Base-by-base conservation (phyloP, 2,797 vertebrate genomes). In the Capromys pilorides region DNA sequence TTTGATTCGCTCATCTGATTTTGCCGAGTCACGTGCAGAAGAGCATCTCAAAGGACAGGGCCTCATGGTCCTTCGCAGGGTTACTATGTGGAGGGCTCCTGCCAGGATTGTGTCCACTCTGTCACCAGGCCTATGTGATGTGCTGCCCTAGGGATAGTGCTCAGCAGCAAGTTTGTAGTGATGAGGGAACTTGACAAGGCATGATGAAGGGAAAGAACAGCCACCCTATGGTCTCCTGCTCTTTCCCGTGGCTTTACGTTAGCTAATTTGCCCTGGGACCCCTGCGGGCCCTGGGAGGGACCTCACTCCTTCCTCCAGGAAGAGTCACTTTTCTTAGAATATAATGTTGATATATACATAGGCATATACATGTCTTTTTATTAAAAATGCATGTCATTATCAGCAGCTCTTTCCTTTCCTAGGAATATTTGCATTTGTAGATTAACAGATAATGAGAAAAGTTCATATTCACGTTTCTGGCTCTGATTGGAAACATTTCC, bases 381-480 rank as follows among this genome's bases (percentile, higher is more conserved):
- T 62, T 71, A 86, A 88, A 90, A 84, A 90, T 71, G 80, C 1
- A 39, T 31, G 13, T 69, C 79, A 71, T 49, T 75, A 54, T 10
- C 26, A 62, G 6, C 9, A 92, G 24, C 13, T 67, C 39, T 95
- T 75, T 94, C 67, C 79, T 89, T 95, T 84, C 59, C 49, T 33
- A 18, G 67, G 24, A 39, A 80, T 80, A 83, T 75, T 45, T 95
- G 26, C 49, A 82, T 36, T 90, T 73, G 62, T 90, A 95, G 49
- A 93, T 87, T 33, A 31, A 84, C 61, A 57, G 86, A 21, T 77
- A 67, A 67, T 78, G 77, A 91, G 64, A 36, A 62, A 51, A 54
- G 82, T 33, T 75, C 45, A 4, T 26, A 19, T 51, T 86, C 14
- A 1, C 4, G 33, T 16, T 13, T 49, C 57, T 39, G 26, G 57